These are phyloP conservation scores for Malurus cyaneus DNA, from an alignment of 2,113 vertebrate genomes.

Conservation along the genomic window DNA sequence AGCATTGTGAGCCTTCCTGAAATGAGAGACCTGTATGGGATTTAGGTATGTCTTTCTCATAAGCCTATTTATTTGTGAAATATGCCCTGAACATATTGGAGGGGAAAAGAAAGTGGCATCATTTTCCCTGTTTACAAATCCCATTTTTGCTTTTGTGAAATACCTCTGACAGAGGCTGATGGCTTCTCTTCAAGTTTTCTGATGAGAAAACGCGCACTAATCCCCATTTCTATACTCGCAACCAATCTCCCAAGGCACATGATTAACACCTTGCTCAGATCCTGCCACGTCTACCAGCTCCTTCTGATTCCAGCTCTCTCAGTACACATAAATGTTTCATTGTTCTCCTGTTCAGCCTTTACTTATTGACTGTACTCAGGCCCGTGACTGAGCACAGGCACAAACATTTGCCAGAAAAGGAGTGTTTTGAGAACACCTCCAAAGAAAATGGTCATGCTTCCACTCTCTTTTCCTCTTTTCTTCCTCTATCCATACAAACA, in stretches of 20 bases:
- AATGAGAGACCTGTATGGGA: background rate
- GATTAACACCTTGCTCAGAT: slow-evolving; percentile 37
- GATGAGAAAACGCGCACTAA: background rate
- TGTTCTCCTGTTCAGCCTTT: background rate
- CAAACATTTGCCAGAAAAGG: background rate
- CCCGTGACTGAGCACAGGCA: background rate
- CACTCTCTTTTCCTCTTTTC: background rate
- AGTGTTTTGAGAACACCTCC: background rate
- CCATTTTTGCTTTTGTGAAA: background rate
- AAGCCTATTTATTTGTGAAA: background rate
- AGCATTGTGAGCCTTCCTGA: background rate
- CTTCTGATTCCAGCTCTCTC: background rate
- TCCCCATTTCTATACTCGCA: background rate
- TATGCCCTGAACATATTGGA: background rate
- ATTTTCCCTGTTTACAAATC: background rate
- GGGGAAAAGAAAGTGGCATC: background rate
- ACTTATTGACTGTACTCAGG: background rate
- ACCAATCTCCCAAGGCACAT: background rate
- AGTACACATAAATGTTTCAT: slow-evolving; percentile 7
- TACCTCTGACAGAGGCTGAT: background rate
- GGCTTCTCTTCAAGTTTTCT: background rate
- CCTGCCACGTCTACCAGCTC: slow-evolving; percentile 8
- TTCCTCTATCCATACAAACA: background rate
- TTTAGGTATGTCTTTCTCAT: background rate
- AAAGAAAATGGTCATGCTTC: slow-evolving; percentile 28